These are phyloP conservation scores for Julus scandinavius DNA, from an alignment of 2,888 invertebrate genomes.

Conservation along the genomic window DNA sequence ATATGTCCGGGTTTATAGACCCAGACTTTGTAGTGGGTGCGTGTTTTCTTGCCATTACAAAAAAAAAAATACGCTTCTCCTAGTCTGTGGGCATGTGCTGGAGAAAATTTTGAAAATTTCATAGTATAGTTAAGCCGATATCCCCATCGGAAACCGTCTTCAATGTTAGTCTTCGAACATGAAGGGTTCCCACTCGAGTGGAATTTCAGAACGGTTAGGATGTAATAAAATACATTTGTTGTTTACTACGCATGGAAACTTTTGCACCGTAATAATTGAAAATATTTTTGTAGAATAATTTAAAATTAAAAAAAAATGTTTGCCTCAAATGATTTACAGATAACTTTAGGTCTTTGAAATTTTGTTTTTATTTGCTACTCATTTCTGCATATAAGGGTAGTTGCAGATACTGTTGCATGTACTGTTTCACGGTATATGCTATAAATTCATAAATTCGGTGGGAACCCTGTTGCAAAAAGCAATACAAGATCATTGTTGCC, in stretches of 20 bases:
- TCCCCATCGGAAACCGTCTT: background rate
- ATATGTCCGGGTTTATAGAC: background rate
- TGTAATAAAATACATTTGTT: too few relatives aligned
- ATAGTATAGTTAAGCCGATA: background rate
- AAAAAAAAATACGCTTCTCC: background rate
- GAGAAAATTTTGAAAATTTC: background rate
- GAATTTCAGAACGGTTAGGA: too few relatives aligned
- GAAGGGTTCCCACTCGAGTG: background rate
- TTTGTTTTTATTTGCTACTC: too few relatives aligned
- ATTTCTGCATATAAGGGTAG: too few relatives aligned
- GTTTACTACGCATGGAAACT: too few relatives aligned
- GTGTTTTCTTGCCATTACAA: constrained; percentile 21
- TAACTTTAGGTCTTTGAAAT: too few relatives aligned
- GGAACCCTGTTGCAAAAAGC: constrained; percentile 16
- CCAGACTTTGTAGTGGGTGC: background rate
- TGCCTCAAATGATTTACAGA: too few relatives aligned
- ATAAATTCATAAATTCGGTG: background rate
- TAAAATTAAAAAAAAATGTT: too few relatives aligned
- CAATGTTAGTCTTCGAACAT: background rate
- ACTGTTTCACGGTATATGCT: too few relatives aligned
- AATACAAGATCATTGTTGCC: background rate
- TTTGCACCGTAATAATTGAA: too few relatives aligned
- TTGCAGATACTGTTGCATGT: too few relatives aligned
- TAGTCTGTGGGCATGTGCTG: background rate
- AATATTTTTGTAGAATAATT: too few relatives aligned